Evolutionary conservation across 2,113 vertebrate species (phyloP), one percentile per base, ranked within the genome.

Genomic region (Oncorhynchus gorbuscha): DNA sequence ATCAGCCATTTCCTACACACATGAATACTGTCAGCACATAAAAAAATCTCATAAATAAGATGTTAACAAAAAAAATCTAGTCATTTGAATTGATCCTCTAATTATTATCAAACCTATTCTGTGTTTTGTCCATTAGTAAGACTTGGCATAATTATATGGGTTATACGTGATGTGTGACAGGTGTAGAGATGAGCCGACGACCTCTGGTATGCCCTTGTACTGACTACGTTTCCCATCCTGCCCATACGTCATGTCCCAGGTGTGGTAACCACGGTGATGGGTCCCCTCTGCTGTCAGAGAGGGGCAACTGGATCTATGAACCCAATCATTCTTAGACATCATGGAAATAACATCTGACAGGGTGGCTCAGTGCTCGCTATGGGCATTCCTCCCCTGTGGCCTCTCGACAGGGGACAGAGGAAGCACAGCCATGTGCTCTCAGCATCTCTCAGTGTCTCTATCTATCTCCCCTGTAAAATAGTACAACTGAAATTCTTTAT

Each of bases 261-360:
- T 92, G 86, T 85, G 7, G 12, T 18, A 55, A 55, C 51, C 51
- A 16, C 51, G 80, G 79, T 75, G 62, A 48, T 67, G 72, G 77
- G 62, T 51, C 80, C 81, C 22, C 16, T 68, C 45, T 26, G 76
- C 87, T 90, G 89, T 89, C 83, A 85, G 74, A 75, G 81, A 85
- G 81, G 80, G 22, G 75, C 24, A 76, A 85, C 82, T 69, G 1
- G 71, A 81, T 81, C 84, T 84, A 83, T 83, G 83, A 86, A 90
- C 76, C 88, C 85, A 85, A 89, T 91, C 91, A 89, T 83, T 90
- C 88, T 83, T 75, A 66, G 81, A 82, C 83, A 77, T 89, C 87
- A 81, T 76, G 80, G 82, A 82, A 90, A 92, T 87, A 66, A 66
- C 83, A 81, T 84, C 73, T 87, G 90, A 92, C 91, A 92, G 89